Percentiles rank a stretch among this genome's conserved stretches.
These are phyloP conservation scores for Amblyraja radiata DNA, from an alignment of 2,797 vertebrate genomes.

Conservation along the genomic window DNA sequence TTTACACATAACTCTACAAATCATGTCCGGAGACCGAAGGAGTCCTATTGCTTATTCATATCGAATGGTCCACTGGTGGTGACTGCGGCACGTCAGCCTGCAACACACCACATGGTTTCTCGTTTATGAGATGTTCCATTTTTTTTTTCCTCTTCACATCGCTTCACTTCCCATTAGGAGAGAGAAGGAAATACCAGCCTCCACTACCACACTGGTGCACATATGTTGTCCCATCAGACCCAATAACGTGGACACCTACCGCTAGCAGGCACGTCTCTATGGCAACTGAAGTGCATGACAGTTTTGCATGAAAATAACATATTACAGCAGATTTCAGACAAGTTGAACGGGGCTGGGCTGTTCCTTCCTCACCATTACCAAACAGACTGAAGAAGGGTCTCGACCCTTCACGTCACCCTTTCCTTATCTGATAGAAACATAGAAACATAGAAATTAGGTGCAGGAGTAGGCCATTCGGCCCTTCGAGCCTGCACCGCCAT, in stretches of 20 bases:
- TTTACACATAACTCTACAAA: constrained; percentile 3
- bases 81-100: not conserved
- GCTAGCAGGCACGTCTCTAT: not conserved
- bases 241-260: not conserved
- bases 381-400: not conserved
- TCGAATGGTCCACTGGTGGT: not conserved
- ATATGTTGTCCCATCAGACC: not conserved
- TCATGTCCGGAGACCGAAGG: not conserved
- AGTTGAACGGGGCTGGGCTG: not conserved
- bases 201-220: not conserved
- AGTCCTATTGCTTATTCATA: not conserved
- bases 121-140: not conserved
- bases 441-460: too few relatives aligned
- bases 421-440: too few relatives aligned
- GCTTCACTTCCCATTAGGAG: not conserved
- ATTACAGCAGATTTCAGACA: not conserved
- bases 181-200: not conserved
- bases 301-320: not conserved
- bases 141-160: not conserved
- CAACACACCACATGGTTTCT: constrained; percentile 2
- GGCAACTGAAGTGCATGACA: constrained; percentile 2
- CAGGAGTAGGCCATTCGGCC: too few relatives aligned
- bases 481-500: too few relatives aligned
- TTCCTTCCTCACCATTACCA: not conserved
- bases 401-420: too few relatives aligned